A percentile compares a stretch with the other conserved stretches of the same genome.
phyloP scores from a whole-genome alignment of 2,797 vertebrate species.

The Clarias pachynema region DNA sequence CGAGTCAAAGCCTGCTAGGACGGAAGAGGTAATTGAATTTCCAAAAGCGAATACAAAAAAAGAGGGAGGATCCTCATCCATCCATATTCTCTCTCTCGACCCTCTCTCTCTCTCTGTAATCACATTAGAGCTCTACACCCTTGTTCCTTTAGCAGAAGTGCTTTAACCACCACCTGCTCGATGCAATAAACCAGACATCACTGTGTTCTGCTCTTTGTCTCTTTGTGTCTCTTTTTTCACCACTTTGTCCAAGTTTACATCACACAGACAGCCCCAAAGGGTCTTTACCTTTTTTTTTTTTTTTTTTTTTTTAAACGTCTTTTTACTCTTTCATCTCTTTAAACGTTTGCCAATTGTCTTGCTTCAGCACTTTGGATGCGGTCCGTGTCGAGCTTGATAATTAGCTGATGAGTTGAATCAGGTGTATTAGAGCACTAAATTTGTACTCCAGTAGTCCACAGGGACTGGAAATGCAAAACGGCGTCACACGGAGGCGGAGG shows the following conservation, averaged over 20 bases:
- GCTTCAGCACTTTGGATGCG: not conserved
- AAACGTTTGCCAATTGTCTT: not conserved
- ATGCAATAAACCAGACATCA: slow-evolving; percentile 52
- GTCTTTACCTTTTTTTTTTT: not conserved
- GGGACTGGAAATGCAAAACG: slow-evolving; percentile 20
- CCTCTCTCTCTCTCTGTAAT: slow-evolving; percentile 53
- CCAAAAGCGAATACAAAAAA: slow-evolving; percentile 58
- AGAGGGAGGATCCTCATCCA: slow-evolving; percentile 39
- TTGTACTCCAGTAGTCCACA: slow-evolving; percentile 2
- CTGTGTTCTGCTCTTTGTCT: slow-evolving; percentile 40
- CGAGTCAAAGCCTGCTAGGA: slow-evolving; percentile 51
- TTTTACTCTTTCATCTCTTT: not conserved
- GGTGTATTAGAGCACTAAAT: slow-evolving; percentile 29
- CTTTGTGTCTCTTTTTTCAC: slow-evolving; percentile 25
- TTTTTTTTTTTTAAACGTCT: not conserved
- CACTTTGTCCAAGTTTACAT: slow-evolving; percentile 32
- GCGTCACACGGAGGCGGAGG: not conserved
- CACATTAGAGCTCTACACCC: slow-evolving; percentile 62
- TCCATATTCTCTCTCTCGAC: slow-evolving; percentile 33
- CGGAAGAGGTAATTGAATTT: slow-evolving; percentile 65
- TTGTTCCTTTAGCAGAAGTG: slow-evolving; percentile 54
- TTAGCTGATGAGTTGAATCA: slow-evolving; percentile 29
- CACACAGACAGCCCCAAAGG: not conserved
- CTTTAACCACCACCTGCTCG: slow-evolving; percentile 55
- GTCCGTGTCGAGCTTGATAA: slow-evolving; percentile 8